Conservation (phyloP, 2,888 invertebrate genomes). For the Lasioglossum lativentre region DNA sequence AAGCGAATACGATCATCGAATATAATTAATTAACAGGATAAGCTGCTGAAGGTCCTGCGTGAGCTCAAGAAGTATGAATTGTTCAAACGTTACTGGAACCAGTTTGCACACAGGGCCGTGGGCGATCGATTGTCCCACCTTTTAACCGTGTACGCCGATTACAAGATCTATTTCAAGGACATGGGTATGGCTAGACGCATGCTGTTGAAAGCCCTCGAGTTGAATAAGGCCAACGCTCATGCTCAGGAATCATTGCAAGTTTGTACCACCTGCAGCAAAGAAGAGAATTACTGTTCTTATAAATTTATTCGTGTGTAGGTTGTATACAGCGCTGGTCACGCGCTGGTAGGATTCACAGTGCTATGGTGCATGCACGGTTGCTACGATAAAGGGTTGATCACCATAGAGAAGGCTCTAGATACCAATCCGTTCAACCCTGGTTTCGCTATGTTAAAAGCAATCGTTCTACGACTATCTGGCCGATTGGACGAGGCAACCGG, state of each 20-base stretch:
- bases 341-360: conserved; percentile 60
- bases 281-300: not conserved
- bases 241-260: conserved; percentile 69
- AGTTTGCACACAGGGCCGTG: conserved; percentile 56
- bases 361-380: conserved; percentile 72
- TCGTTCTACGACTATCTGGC: conserved; percentile 69
- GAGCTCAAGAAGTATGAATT: conserved; percentile 66
- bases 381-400: conserved; percentile 70
- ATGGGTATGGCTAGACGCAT: conserved; percentile 66
- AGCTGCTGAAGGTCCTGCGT: conserved; percentile 61
- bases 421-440: conserved; percentile 74
- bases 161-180: conserved; percentile 68
- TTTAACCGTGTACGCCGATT: conserved; percentile 66
- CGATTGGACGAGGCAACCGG: conserved; percentile 64
- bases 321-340: conserved; percentile 64
- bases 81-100: conserved; percentile 63
- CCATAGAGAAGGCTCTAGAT: conserved; percentile 68
- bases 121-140: conserved; percentile 56
- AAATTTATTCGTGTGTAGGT: conserved; percentile 43
- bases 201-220: conserved; percentile 65
- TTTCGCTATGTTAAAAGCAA: conserved; percentile 68
- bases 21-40: conserved; percentile 54
- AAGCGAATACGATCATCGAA: not conserved
- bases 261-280: not conserved
- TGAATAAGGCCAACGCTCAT: conserved; percentile 53